Evolutionary conservation across 2,113 vertebrate genomes (phyloP), one percentile per base, ranked within the genome.

Genomic region (Acrocephalus kingi): DNA sequence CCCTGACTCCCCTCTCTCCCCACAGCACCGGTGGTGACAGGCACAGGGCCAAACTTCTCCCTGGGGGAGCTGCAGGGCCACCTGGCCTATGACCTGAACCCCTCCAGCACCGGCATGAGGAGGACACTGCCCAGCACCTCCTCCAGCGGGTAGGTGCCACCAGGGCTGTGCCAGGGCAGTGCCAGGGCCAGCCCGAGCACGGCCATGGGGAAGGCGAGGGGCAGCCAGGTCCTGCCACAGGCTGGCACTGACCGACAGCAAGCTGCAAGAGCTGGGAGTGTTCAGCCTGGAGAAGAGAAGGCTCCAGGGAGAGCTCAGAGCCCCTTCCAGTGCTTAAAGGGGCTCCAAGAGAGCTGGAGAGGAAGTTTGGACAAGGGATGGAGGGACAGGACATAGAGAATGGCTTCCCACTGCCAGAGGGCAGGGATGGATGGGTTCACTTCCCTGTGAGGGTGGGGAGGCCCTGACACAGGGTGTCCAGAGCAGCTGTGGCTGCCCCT

Each of bases 41-140:
- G 99, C 66, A 98, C 98, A 4, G 99, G 99, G 87, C 99, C 99
- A 87, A 99, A 98, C 97, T 99, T 99, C 97, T 99, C 99, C 90
- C 97, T 99, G 95, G 99, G 99, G 81, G 99, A 99, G 97, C 98
- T 99, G 82, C 99, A 99, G 95, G 99, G 99, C 52, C 99, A 99
- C 94, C 96, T 99, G 97, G 99, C 99, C 27, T 99, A 99, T 2
- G 99, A 99, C 97, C 98, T 99, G 97, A 99, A 99, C 94, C 99
- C 99, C 51, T 98, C 99, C 71, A 98, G 99, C 89, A 98, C 99
- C 3, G 98, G 98, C 94, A 98, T 99, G 98, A 98, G 99, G 91
- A 98, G 99, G 92, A 99, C 99, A 11, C 97, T 99, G 76, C 99
- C 99, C 93, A 99, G 99, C 98, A 99, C 99, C 33, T 99, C 99